A percentile compares a stretch with the other conserved stretches of the same genome.
phyloP scores from a whole-genome alignment of 2,113 vertebrate species.

The Actenoides hombroni region DNA sequence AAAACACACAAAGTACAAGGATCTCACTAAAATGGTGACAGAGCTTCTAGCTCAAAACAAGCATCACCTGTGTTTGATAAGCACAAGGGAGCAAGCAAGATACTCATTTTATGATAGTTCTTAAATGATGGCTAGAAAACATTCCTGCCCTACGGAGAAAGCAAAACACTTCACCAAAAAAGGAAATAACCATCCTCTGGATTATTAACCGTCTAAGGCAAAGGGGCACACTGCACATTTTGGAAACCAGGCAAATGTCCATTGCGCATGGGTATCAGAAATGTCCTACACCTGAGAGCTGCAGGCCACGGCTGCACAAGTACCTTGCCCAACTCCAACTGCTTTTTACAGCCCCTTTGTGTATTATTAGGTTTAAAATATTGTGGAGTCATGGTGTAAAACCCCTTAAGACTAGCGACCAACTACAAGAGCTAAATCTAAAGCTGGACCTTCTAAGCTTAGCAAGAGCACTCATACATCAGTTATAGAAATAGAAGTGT shows the following conservation, averaged over 20 bases:
- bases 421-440: background rate
- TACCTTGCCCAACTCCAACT: background rate
- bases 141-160: background rate
- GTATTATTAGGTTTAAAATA: background rate
- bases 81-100: background rate
- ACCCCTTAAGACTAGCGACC: background rate
- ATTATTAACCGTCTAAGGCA: background rate
- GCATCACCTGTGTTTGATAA: background rate
- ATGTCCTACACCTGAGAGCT: background rate
- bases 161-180: background rate
- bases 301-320: background rate
- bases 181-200: background rate
- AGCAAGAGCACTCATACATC: background rate
- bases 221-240: background rate
- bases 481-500: constrained; percentile 31
- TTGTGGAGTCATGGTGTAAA: background rate
- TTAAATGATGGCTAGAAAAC: background rate
- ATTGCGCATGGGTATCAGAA: rapidly evolving
- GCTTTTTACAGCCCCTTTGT: background rate
- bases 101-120: background rate
- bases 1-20: background rate
- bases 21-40: background rate
- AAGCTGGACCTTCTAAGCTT: background rate
- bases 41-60: background rate
- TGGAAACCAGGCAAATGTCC: background rate